These are phyloP conservation scores for Mnemiopsis leidyi DNA, from an alignment of 37 sponge, comb jelly and placozoan species.

Conservation along the genomic window DNA sequence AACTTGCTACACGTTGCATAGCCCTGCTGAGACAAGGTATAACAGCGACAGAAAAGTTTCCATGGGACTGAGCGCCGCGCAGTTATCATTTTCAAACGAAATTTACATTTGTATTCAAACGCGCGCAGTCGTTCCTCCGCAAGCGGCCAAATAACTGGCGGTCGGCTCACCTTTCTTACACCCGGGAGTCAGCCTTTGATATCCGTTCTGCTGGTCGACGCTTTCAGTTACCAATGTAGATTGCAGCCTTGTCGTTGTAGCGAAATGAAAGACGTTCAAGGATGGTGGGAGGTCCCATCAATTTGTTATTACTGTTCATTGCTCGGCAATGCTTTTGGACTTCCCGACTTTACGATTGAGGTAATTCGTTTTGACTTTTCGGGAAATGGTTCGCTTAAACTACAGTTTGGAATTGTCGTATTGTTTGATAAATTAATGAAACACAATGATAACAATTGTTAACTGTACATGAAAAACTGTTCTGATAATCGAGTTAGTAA, in stretches of 20 bases:
- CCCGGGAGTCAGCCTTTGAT: not conserved
- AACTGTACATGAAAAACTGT: no score
- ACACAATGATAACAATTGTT: no score
- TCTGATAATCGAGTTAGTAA: no score
- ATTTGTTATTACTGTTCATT: constrained; percentile 48
- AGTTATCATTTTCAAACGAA: no score
- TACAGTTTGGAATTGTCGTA: no score
- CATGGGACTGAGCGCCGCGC: no score
- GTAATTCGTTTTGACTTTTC: no score
- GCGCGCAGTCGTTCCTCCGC: not conserved
- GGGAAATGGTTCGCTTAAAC: no score
- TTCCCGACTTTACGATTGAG: constrained; percentile 56
- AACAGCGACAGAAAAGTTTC: no score
- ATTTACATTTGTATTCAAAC: not conserved
- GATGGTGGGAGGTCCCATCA: constrained; percentile 53
- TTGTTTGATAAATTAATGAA: no score
- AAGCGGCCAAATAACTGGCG: not conserved
- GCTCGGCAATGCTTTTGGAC: constrained; percentile 51
- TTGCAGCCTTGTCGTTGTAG: not conserved
- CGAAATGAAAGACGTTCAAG: constrained; percentile 24
- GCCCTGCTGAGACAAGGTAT: no score
- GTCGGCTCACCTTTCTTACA: not conserved
- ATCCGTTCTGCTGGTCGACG: not conserved
- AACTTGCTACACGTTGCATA: no score
- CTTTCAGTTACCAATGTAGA: not conserved